Percentiles rank a stretch among this genome's conserved stretches.
Evolutionary conservation across 2,888 invertebrate species (phyloP).

Genomic region (Phaonia tiefii): DNA sequence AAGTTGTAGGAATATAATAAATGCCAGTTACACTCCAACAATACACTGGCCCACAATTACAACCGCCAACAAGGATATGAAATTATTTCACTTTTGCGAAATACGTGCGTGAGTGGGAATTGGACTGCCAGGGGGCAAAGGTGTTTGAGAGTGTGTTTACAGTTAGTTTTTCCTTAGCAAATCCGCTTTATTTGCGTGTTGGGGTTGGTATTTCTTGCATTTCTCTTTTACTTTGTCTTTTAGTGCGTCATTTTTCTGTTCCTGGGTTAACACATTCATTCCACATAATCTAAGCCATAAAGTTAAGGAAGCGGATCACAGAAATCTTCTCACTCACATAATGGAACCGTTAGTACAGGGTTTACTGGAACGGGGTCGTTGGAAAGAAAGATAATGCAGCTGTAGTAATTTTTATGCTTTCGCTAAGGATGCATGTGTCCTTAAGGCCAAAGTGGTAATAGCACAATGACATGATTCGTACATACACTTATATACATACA

Average conservation of each 20-base stretch:
- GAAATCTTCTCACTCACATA: neutral
- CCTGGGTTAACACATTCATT: constrained; percentile 31
- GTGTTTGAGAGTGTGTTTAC: neutral
- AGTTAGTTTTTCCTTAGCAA: neutral
- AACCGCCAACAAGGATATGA: neutral
- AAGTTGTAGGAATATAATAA: constrained; percentile 16
- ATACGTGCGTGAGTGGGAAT: neutral
- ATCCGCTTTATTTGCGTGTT: constrained; percentile 34
- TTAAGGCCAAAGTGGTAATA: constrained; percentile 39
- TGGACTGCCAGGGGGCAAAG: neutral
- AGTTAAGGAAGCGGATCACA: constrained; percentile 25
- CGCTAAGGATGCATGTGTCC: constrained; percentile 37
- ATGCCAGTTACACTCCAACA: constrained; percentile 26
- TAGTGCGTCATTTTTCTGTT: neutral
- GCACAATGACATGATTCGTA: constrained; percentile 40
- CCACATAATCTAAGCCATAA: constrained; percentile 48
- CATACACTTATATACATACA: constrained; percentile 1
- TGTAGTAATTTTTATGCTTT: neutral
- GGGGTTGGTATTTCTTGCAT: constrained; percentile 25
- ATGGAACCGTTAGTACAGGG: neutral
- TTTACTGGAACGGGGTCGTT: too few relatives aligned
- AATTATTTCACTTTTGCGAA: constrained; percentile 9
- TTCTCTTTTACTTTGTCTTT: neutral
- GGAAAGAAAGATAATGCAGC: neutral
- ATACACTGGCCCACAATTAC: neutral